phyloP scores from a whole-genome alignment of 2,797 vertebrate species.

The Characodon lateralis region DNA sequence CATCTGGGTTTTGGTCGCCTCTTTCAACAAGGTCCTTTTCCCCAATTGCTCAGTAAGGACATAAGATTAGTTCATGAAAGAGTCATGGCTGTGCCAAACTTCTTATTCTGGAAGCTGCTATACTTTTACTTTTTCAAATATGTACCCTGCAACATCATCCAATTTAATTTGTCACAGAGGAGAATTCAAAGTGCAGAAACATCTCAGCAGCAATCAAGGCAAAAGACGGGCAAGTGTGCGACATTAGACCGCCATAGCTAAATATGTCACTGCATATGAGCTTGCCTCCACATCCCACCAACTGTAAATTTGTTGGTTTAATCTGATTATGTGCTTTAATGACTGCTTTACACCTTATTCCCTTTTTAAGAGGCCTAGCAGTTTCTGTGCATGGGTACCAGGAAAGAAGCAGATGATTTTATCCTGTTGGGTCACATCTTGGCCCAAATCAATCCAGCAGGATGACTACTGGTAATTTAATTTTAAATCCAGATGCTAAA shows the following conservation, averaged over 20 bases:
- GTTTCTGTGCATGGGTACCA: not conserved
- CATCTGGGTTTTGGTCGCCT: too few species aligned
- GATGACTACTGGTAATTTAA: not conserved
- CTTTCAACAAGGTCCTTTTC: too few species aligned
- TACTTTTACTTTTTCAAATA: not conserved
- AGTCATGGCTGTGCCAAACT: too few species aligned
- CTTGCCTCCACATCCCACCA: not conserved
- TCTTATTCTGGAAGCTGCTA: too few species aligned
- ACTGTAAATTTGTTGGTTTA: not conserved
- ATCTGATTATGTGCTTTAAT: too few species aligned
- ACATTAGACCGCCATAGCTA: not conserved
- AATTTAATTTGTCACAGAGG: not conserved
- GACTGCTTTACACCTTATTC: too few species aligned
- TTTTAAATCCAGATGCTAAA: not conserved
- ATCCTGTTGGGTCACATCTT: not conserved
- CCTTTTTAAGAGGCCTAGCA: too few species aligned
- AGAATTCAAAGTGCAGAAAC: not conserved
- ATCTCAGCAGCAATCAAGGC: not conserved
- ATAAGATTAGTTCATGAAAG: too few species aligned
- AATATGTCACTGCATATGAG: not conserved
- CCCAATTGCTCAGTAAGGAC: too few species aligned
- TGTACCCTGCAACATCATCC: not conserved
- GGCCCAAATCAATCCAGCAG: not conserved
- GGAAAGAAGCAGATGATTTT: not conserved
- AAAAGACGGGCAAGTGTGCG: not conserved